phyloP scores from a whole-genome alignment of 1,140 invertebrate genomes.

The Pachypsylla venusta region DNA sequence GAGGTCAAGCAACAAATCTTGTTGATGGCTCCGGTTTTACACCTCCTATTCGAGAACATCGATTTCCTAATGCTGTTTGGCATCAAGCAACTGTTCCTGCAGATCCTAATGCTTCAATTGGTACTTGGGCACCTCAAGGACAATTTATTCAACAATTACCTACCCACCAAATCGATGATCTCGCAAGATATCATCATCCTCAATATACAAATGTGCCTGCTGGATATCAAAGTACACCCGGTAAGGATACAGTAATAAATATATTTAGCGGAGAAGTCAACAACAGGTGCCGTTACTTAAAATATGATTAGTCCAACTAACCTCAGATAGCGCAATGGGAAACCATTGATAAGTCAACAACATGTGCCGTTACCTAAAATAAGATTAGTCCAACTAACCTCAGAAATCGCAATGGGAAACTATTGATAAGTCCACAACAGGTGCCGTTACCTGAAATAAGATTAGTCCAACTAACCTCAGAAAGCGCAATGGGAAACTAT shows the following conservation, averaged over 20 bases:
- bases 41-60: slow-evolving; percentile 20
- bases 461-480: too few species aligned
- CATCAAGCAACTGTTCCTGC: slow-evolving; percentile 19
- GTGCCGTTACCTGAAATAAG: too few species aligned
- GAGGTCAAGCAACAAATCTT: slow-evolving; percentile 15
- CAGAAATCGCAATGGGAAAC: too few species aligned
- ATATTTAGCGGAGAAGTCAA: too few species aligned
- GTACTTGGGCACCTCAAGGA: slow-evolving; percentile 24
- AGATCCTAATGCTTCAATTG: slow-evolving; percentile 21
- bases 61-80: slow-evolving; percentile 24
- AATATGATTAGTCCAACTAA: too few species aligned
- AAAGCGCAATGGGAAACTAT: too few species aligned
- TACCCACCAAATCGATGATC: slow-evolving; percentile 23
- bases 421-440: too few species aligned
- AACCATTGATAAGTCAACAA: too few species aligned
- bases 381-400: too few species aligned
- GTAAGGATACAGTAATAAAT: slow-evolving; percentile 12
- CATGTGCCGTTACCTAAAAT: too few species aligned
- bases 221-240: slow-evolving; percentile 21
- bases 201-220: slow-evolving; percentile 20
- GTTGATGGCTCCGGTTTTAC: slow-evolving; percentile 19
- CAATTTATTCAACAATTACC: slow-evolving; percentile 25
- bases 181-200: slow-evolving; percentile 22
- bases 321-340: too few species aligned
- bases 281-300: too few species aligned